Conservation (phyloP, 2,113 vertebrate species). For the Gallinago jamesoni region DNA sequence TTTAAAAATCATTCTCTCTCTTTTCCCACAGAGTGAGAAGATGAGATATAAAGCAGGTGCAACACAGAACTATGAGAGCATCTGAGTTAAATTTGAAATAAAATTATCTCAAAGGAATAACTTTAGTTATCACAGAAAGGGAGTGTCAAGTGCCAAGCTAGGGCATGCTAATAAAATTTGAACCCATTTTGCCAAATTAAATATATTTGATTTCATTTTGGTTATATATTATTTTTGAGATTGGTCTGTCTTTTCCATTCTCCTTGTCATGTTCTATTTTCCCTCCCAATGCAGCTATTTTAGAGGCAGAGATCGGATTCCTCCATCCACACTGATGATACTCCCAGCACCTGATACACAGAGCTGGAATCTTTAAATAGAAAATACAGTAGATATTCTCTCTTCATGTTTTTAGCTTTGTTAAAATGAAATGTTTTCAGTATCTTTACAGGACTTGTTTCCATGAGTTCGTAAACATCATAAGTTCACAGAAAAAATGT, state of each 20-base stretch:
- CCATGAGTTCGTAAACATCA: not conserved
- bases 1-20: constrained; percentile 8
- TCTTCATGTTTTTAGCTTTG: not conserved
- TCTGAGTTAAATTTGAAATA: not conserved
- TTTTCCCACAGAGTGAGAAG: not conserved
- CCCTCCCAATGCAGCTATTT: not conserved
- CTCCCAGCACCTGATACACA: not conserved
- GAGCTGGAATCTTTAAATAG: not conserved
- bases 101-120: not conserved
- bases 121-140: not conserved
- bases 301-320: not conserved
- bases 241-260: not conserved
- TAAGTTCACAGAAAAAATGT: not conserved
- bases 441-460: not conserved
- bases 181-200: not conserved
- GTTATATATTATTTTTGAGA: not conserved
- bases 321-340: not conserved
- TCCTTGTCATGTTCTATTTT: not conserved
- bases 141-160: not conserved
- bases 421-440: not conserved
- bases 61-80: not conserved
- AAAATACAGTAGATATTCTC: not conserved
- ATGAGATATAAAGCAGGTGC: constrained; percentile 46
- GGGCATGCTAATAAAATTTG: not conserved
- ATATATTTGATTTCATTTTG: not conserved